Conservation (phyloP, 2,888 invertebrate species). For the Phaonia tiefii region DNA sequence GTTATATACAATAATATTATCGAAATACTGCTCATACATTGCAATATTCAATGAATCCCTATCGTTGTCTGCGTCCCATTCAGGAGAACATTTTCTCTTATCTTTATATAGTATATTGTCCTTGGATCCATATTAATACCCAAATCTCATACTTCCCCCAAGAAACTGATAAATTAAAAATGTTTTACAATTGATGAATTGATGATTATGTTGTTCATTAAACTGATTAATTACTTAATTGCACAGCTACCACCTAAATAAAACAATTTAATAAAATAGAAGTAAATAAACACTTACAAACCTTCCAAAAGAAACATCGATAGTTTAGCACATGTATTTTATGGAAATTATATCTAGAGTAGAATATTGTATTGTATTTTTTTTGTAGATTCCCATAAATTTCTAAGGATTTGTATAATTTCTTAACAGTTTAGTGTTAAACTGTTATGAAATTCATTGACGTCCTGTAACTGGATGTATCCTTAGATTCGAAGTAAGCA, state of each 20-base stretch:
- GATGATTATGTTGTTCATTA: too few species aligned
- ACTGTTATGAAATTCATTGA: neutral
- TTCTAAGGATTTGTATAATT: slow-evolving; percentile 30
- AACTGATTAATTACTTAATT: slow-evolving; percentile 26
- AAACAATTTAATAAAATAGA: slow-evolving; percentile 5
- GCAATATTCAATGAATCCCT: too few species aligned
- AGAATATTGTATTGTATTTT: neutral
- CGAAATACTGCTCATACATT: too few species aligned
- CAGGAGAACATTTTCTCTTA: too few species aligned
- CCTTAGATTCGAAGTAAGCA: slow-evolving; percentile 40
- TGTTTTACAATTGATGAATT: too few species aligned
- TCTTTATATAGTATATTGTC: too few species aligned
- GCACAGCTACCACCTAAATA: neutral
- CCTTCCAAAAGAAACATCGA: slow-evolving; percentile 13
- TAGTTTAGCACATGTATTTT: slow-evolving; percentile 2
- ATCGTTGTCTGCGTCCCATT: too few species aligned
- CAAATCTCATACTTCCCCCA: too few species aligned
- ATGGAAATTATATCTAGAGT: neutral
- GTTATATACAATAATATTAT: too few species aligned
- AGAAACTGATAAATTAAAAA: too few species aligned
- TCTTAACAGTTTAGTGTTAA: neutral
- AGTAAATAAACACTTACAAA: slow-evolving; percentile 10
- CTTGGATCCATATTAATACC: too few species aligned
- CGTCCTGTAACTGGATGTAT: neutral
- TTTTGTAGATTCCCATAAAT: slow-evolving; percentile 33